Evolutionary conservation across 2,113 vertebrate genomes (phyloP).

Genomic region (Martes martes): DNA sequence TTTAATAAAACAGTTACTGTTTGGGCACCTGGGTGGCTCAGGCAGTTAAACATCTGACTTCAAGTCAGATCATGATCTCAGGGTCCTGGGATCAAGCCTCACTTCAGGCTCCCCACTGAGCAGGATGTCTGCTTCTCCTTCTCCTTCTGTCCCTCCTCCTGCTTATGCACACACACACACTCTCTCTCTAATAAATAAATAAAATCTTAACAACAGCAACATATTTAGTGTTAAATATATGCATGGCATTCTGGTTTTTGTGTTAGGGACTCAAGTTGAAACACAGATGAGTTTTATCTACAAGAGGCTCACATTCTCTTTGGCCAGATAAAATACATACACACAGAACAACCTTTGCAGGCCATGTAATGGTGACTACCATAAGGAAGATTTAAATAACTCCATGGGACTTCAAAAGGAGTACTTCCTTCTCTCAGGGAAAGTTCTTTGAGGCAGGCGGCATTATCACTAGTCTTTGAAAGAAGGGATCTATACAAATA

Average conservation of each 20-base stretch:
- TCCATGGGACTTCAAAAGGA: not conserved
- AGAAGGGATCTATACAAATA: not conserved
- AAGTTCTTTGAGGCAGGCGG: not conserved
- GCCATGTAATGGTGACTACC: not conserved
- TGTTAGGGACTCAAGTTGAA: not conserved
- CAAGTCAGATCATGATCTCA: not conserved
- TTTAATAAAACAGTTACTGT: not conserved
- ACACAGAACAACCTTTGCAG: not conserved
- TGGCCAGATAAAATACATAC: not conserved
- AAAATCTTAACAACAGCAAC: not conserved
- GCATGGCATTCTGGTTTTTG: not conserved
- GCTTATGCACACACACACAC: not conserved
- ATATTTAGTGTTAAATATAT: not conserved
- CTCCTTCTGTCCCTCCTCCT: not conserved
- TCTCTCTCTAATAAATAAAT: not conserved
- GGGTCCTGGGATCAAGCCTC: not conserved
- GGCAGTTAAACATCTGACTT: not conserved
- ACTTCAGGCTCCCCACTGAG: not conserved
- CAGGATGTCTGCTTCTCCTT: not conserved
- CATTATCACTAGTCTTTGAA: not conserved
- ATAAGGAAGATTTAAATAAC: not conserved
- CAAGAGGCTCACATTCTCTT: not conserved
- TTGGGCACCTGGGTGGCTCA: not conserved
- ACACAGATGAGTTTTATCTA: not conserved
- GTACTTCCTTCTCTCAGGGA: not conserved